Base-by-base conservation (phyloP, 2,113 vertebrate genomes). In the Pelobates fuscus region DNA sequence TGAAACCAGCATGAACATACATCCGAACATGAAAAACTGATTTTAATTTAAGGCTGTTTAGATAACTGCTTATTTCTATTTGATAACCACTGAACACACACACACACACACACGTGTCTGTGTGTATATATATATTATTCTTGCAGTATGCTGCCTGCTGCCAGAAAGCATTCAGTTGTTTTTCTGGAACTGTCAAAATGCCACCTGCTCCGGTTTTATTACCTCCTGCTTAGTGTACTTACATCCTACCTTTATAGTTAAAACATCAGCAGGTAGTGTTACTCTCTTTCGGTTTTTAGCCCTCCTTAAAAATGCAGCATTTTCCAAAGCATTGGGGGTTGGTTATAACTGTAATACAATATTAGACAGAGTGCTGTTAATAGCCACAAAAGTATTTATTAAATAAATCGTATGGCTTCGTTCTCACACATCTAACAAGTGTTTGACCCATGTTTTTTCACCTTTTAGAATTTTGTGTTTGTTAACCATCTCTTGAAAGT, bases 241-340 rank as follows among this genome's bases (percentile, higher is more conserved):
- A 67, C 44, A 54, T 52, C 65, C 64, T 21, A n/a, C 2, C 18
- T 55, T 23, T 23, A 55, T 21, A 17, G 52, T 55, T 55, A 55
- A 55, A 55, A 23, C 20, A 7, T 49, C 17, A 8, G 46, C 32
- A n/a, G n/a, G n/a, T n/a, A n/a, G n/a, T 10, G 32, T 10, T 37
- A 5, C 32, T 5, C 32, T 37, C 5, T 37, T 37, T 10, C 10
- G 5, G 7, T 46, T 46, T 46, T 46, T 46, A 46, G 5, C 32
- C 10, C 10, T 37, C 32, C 10, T 37, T 37, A 37, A 37, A 37
- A 37, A n/a, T n/a, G 17, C 11, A 6, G 44, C 14, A 15, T 17
- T 46, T 18, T 11, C 4, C 8, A 1, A 49, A 14, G 3, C 44
- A 49, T 49, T 49, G 3, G 15, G 44, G 15, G 12, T 49, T 18